phyloP scores from a whole-genome alignment of 2,797 vertebrate genomes.

The Platalea minor region DNA sequence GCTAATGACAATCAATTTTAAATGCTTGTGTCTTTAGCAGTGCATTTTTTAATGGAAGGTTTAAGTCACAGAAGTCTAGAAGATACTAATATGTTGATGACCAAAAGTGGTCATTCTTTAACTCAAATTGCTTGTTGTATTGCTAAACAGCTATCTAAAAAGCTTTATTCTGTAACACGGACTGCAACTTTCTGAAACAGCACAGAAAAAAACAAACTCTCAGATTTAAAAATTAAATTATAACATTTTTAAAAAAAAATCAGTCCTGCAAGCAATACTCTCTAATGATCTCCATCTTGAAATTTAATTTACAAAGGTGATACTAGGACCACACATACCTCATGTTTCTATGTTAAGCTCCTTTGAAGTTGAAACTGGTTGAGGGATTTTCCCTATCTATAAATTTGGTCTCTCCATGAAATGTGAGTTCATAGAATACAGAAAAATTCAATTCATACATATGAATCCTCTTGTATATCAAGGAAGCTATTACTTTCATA shows the following conservation, averaged over 20 bases:
- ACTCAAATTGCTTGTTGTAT: neutral
- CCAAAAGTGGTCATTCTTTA: neutral
- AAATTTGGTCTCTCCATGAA: slow-evolving; percentile 7
- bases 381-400: slow-evolving; percentile 12
- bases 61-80: neutral
- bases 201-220: neutral
- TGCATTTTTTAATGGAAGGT: neutral
- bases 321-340: neutral
- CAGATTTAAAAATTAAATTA: neutral
- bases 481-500: slow-evolving; percentile 8
- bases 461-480: neutral
- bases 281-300: neutral
- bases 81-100: neutral
- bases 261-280: neutral
- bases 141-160: neutral
- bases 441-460: neutral
- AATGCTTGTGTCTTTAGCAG: neutral
- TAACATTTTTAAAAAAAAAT: neutral
- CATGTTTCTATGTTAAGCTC: neutral
- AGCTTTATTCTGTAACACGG: neutral
- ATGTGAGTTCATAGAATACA: slow-evolving; percentile 24
- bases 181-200: neutral
- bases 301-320: slow-evolving; percentile 19
- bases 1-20: neutral
- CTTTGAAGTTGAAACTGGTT: neutral